A percentile compares a stretch with the other conserved stretches of the same genome.
Conservation (phyloP, 2,888 invertebrate species). For the Rosalia funebris region DNA sequence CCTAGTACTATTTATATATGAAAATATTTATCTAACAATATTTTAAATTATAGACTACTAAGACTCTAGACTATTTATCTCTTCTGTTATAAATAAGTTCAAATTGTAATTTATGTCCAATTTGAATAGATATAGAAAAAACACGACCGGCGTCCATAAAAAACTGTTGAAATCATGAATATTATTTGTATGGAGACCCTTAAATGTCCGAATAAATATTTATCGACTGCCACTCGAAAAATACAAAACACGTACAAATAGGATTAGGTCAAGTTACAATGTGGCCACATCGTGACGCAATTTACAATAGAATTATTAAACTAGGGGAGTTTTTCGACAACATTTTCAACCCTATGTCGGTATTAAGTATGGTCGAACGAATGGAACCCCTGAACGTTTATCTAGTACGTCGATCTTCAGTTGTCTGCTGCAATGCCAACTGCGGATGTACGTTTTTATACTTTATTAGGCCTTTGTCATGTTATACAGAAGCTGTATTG, state of each 20-base stretch:
- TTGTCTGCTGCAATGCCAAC: slow-evolving; percentile 41
- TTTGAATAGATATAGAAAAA: slow-evolving; percentile 11
- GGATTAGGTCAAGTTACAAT: slow-evolving; percentile 53
- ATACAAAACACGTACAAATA: slow-evolving; percentile 51
- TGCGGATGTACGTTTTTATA: slow-evolving; percentile 40
- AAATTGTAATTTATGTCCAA: slow-evolving; percentile 38
- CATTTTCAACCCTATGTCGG: slow-evolving; percentile 27
- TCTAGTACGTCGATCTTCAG: slow-evolving; percentile 40
- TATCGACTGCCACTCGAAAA: slow-evolving; percentile 46
- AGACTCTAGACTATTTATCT: too few relatives aligned
- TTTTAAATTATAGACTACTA: too few relatives aligned
- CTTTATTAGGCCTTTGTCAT: slow-evolving; percentile 34
- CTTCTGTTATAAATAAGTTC: slow-evolving; percentile 7
- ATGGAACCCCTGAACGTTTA: slow-evolving; percentile 32
- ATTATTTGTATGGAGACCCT: slow-evolving; percentile 35
- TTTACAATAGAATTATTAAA: slow-evolving; percentile 46
- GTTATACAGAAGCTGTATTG: slow-evolving; percentile 29
- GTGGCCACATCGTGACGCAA: slow-evolving; percentile 50
- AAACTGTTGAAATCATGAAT: slow-evolving; percentile 40
- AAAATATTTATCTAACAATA: too few relatives aligned
- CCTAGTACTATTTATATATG: too few relatives aligned
- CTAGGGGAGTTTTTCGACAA: slow-evolving; percentile 27
- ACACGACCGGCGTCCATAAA: slow-evolving; percentile 23
- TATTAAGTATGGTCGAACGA: slow-evolving; percentile 8
- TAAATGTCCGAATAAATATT: slow-evolving; percentile 44